phyloP scores from a whole-genome alignment of 2,888 invertebrate genomes.

The Gnatocerus cornutus region DNA sequence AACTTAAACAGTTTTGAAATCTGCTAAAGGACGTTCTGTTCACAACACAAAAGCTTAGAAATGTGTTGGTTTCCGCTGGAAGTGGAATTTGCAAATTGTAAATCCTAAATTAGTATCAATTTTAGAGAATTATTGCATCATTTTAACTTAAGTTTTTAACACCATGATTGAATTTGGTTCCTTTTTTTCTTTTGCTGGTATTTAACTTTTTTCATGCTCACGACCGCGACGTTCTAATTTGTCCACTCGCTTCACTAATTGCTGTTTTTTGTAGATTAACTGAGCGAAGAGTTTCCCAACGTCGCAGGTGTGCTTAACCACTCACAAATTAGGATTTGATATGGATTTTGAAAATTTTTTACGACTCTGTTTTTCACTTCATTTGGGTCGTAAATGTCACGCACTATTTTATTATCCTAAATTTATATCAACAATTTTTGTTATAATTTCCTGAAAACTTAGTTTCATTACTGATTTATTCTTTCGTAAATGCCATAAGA shows the following conservation, averaged over 20 bases:
- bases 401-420: neutral
- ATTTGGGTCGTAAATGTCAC: slow-evolving; percentile 10
- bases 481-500: slow-evolving; percentile 6
- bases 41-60: no score
- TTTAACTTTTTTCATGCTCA: neutral
- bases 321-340: neutral
- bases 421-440: neutral
- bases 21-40: no score
- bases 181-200: no score
- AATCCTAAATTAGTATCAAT: no score
- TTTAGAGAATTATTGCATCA: no score
- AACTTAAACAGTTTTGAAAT: no score
- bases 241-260: neutral
- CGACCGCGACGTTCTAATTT: neutral
- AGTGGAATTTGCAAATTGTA: no score
- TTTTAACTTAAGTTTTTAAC: no score
- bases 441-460: slow-evolving; percentile 9
- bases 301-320: neutral
- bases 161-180: no score
- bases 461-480: neutral
- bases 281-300: neutral
- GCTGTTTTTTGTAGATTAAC: neutral
- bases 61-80: no score
- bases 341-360: neutral
- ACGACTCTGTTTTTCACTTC: slow-evolving; percentile 2